Evolutionary conservation across 1,140 invertebrate species (phyloP), one percentile per base, ranked within the genome.

Genomic region (Pseudomyrmex dendroicus): DNA sequence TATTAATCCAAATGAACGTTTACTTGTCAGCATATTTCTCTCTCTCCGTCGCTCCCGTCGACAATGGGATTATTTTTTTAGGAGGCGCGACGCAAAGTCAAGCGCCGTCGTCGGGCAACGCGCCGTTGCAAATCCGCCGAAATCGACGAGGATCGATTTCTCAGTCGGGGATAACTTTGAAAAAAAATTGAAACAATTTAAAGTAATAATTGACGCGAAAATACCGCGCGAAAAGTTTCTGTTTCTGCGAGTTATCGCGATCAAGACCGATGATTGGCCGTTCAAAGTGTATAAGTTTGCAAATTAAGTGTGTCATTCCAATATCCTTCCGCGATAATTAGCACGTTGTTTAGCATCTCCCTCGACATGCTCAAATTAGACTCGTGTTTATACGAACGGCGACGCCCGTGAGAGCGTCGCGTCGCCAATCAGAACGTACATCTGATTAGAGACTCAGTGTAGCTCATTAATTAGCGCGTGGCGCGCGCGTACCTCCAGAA

Each of bases 371-470:
- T 83, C 78, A 89, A 89, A 91, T 92, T 90, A 91, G 90, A 90
- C 72, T 82, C 72, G 66, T 92, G 91, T 92, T 92, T 92, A 90
- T 83, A 84, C 84, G 83, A 70, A 70, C 73, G 82, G 78, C 63
- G 73, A 78, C 73, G 84, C 62, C 82, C 15, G 25, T 54, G 50
- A 48, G 72, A 84, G 78, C 70, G 22, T 64, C 84, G 86, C 67
- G 87, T 87, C 86, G 86, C 88, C 86, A 92, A 90, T 93, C 91
- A 91, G 84, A 91, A 92, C 88, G 86, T 91, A 89, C 89, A 90
- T 91, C 89, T 94, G 92, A 94, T 93, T 93, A 93, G 89, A 94
- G 92, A 91, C 86, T 88, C 84, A 20, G 85, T 72, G 77, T 78
- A 88, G 85, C 89, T 92, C 90, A 89, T 92, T 92, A 91, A 91